Evolutionary conservation across 1,140 invertebrate species (phyloP).

Genomic region (Gerris buenoi): DNA sequence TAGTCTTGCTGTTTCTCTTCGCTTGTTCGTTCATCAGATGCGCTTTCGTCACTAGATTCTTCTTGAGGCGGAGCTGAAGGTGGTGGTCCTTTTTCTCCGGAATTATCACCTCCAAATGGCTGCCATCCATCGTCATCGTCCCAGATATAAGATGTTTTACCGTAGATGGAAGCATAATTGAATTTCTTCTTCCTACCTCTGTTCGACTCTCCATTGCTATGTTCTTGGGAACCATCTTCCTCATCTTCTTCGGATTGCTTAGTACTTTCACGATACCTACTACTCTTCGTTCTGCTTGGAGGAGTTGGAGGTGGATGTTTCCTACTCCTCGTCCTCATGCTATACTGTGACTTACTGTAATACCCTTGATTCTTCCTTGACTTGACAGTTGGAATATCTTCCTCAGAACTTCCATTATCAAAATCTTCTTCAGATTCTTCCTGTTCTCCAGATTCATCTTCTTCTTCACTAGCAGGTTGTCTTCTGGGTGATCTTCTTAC

Average conservation of each 20-base stretch:
- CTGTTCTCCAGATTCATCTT: constrained; percentile 4
- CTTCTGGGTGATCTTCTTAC: not conserved
- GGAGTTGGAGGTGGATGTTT: not conserved
- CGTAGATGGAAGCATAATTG: not conserved
- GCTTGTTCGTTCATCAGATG: not conserved
- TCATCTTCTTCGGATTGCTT: not conserved
- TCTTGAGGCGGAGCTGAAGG: not conserved
- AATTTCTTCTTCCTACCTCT: not conserved
- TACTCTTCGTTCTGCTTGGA: constrained; percentile 2
- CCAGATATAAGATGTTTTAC: not conserved
- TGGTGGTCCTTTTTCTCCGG: not conserved
- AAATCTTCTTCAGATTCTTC: not conserved
- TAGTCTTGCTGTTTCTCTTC: not conserved
- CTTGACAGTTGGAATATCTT: not conserved
- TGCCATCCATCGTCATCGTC: not conserved
- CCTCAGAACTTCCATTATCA: not conserved
- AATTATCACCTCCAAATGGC: not conserved
- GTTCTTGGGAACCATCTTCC: not conserved
- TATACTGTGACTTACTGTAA: not conserved
- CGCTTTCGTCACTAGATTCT: not conserved
- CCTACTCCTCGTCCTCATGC: not conserved
- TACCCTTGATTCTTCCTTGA: too few species aligned
- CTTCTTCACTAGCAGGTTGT: not conserved
- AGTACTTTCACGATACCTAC: not conserved
- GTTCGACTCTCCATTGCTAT: not conserved